These are phyloP conservation scores for Ageneiosus marmoratus DNA, from an alignment of 2,113 vertebrate genomes.

Conservation along the genomic window DNA sequence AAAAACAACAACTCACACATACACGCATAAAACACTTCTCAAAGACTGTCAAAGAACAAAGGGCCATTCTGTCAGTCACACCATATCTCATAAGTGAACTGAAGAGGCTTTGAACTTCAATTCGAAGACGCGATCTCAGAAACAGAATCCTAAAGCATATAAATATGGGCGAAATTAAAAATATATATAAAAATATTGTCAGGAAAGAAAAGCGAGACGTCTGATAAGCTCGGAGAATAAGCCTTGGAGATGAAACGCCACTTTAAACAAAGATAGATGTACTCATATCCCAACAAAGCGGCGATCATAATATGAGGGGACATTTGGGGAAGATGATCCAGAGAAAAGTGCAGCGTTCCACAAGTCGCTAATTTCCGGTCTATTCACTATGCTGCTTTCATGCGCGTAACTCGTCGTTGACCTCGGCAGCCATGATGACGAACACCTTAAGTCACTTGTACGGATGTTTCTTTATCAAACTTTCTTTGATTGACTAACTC, in stretches of 20 bases:
- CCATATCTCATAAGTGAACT: conserved; percentile 67
- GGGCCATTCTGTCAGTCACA: conserved; percentile 43
- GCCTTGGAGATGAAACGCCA: conserved; percentile 6
- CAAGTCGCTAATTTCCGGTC: conserved; percentile 1
- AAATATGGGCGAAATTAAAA: conserved; percentile 72
- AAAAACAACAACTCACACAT: conserved; percentile 32
- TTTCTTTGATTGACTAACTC: conserved; percentile 11
- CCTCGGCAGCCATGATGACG: background rate
- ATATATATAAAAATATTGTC: conserved; percentile 39
- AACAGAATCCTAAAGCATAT: conserved; percentile 71
- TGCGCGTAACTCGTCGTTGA: conserved; percentile 1
- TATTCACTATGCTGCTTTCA: background rate
- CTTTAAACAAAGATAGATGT: conserved; percentile 13
- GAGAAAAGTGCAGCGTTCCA: background rate
- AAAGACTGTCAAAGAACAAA: conserved; percentile 46
- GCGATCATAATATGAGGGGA: background rate
- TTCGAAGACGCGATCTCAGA: conserved; percentile 66
- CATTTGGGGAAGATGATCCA: background rate
- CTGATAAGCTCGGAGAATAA: conserved; percentile 7
- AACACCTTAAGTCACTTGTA: conserved; percentile 7
- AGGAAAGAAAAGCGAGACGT: conserved; percentile 62
- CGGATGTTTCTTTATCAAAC: conserved; percentile 8
- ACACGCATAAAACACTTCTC: background rate
- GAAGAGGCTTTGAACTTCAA: conserved; percentile 70
- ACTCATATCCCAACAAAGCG: conserved; percentile 7